phyloP scores from a whole-genome alignment of 2,888 invertebrate genomes.

The Drosophila mulleri region DNA sequence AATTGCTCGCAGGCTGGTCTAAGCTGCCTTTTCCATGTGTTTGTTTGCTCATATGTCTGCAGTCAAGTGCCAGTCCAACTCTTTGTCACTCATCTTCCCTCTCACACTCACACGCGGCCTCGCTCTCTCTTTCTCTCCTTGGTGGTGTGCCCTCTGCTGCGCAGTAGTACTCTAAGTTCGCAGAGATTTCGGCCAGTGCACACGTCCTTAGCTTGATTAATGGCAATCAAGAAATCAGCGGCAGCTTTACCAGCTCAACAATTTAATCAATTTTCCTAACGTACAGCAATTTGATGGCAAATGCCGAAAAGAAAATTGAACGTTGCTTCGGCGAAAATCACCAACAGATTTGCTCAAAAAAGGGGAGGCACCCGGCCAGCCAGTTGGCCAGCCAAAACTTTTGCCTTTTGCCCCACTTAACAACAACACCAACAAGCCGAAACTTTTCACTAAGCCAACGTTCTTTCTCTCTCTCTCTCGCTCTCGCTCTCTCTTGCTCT shows the following conservation, averaged over 20 bases:
- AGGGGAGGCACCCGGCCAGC: conserved; percentile 4
- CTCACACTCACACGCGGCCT: background rate
- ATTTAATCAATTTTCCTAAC: conserved; percentile 81
- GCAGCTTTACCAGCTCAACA: conserved; percentile 62
- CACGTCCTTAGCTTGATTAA: conserved; percentile 69
- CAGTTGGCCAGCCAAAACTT: conserved; percentile 54
- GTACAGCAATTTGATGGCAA: conserved; percentile 68
- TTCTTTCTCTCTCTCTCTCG: conserved; percentile 2
- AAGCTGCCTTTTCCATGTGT: conserved; percentile 34
- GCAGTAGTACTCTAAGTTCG: conserved; percentile 29
- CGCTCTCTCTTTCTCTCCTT: background rate
- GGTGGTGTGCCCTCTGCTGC: conserved; percentile 6
- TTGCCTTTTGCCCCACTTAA: conserved; percentile 57
- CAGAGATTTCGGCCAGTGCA: conserved; percentile 55
- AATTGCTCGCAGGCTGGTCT: conserved; percentile 64
- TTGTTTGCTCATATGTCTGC: conserved; percentile 74
- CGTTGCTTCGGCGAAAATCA: conserved; percentile 63
- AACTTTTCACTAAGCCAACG: conserved; percentile 65
- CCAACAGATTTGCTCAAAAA: conserved; percentile 52
- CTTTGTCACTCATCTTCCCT: background rate
- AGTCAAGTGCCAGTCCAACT: conserved; percentile 37
- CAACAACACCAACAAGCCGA: conserved; percentile 51
- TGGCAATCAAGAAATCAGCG: conserved; percentile 73
- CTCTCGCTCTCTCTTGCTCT: conserved; percentile 15
- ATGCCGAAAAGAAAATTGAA: conserved; percentile 61